Conservation (phyloP, 2,113 vertebrate species). For the Gambusia holbrooki region DNA sequence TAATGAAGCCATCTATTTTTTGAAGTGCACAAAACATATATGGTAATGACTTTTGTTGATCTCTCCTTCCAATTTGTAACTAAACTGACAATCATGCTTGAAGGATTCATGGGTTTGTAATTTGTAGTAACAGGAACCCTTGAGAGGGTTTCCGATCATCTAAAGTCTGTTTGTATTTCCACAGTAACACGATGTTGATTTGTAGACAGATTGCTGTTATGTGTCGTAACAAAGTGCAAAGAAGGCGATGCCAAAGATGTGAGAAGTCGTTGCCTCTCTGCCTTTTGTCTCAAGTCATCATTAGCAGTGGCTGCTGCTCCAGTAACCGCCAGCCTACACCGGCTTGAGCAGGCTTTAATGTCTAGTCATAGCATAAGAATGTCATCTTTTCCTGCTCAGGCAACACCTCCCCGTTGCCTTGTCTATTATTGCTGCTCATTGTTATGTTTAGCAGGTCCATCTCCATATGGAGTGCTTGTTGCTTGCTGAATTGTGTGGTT, state of each 20-base stretch:
- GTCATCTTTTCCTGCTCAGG: conserved; percentile 39
- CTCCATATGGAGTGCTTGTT: conserved; percentile 66
- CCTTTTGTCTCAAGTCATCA: conserved; percentile 50
- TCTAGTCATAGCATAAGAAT: conserved; percentile 52
- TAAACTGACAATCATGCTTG: conserved; percentile 2
- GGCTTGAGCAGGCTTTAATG: conserved; percentile 24
- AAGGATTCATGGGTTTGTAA: conserved; percentile 40
- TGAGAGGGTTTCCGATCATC: conserved; percentile 45
- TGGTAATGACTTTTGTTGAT: conserved; percentile 10
- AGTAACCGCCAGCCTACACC: conserved; percentile 33
- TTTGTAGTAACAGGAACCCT: conserved; percentile 50
- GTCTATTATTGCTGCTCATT: conserved; percentile 31
- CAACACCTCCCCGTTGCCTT: conserved; percentile 5
- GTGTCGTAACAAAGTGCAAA: conserved; percentile 16
- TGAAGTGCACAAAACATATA: conserved; percentile 3
- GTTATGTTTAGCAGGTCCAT: conserved; percentile 72
- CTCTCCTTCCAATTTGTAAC: conserved; percentile 30
- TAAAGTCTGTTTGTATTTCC: conserved; percentile 43
- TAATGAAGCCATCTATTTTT: no score
- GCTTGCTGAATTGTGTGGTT: conserved; percentile 24
- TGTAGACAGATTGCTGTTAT: conserved; percentile 22
- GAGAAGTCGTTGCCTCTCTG: neutral
- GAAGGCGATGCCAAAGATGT: conserved; percentile 7
- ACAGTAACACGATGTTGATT: conserved; percentile 6
- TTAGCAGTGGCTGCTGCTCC: conserved; percentile 16